Conservation (phyloP, 2,113 vertebrate genomes). For the Chaetops frenatus region DNA sequence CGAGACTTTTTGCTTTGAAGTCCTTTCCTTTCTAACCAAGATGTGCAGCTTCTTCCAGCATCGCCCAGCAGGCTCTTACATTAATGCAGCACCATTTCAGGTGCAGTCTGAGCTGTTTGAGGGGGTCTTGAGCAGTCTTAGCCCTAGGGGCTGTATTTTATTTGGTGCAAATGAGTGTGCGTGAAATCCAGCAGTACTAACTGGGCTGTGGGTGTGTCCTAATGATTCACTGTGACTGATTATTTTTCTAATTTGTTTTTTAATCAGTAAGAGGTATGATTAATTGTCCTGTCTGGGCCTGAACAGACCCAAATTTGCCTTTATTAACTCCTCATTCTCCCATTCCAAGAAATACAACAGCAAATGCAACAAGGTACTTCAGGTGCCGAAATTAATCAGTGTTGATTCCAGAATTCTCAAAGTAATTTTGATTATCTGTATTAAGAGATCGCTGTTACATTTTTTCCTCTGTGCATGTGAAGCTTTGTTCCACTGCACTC, state of each 20-base stretch:
- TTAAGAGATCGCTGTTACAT: background rate
- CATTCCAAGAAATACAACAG: background rate
- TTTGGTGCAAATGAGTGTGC: background rate
- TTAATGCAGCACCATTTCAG: background rate
- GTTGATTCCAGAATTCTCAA: background rate
- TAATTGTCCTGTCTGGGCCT: background rate
- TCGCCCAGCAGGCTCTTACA: background rate
- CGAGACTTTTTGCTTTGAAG: background rate
- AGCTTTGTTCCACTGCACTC: background rate
- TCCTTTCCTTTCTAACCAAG: background rate
- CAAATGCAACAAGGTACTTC: background rate
- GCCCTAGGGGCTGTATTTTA: background rate
- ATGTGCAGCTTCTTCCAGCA: background rate
- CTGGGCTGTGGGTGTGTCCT: background rate
- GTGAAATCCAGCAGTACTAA: background rate
- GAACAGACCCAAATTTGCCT: background rate
- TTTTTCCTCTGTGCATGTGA: background rate
- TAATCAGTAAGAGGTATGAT: background rate
- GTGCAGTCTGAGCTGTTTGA: background rate
- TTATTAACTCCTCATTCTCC: conserved; percentile 6
- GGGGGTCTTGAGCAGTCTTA: background rate
- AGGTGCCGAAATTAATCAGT: background rate
- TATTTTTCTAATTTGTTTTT: background rate
- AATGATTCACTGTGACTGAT: background rate
- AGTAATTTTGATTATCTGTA: background rate